phyloP scores from a whole-genome alignment of 1,140 invertebrate species.

The Cotesia chilonis region DNA sequence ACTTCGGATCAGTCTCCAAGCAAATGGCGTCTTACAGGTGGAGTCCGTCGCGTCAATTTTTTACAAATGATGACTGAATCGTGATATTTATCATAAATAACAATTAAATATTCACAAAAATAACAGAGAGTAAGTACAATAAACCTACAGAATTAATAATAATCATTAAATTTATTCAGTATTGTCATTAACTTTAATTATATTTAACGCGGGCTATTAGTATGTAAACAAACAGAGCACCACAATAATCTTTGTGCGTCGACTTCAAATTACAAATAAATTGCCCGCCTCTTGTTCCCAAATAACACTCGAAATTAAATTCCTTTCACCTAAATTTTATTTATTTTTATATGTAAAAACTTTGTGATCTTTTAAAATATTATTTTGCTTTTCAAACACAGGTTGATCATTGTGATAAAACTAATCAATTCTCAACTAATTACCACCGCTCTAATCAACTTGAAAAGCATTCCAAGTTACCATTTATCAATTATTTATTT shows the following conservation, averaged over 20 bases:
- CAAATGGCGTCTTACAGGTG: slow-evolving; percentile 65
- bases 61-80: slow-evolving; percentile 65
- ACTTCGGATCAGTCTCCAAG: slow-evolving; percentile 45
- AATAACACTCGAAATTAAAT: too few species aligned
- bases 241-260: slow-evolving; percentile 34
- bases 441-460: too few species aligned
- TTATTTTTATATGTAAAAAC: too few species aligned
- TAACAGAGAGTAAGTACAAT: slow-evolving; percentile 52
- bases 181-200: slow-evolving; percentile 31
- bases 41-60: slow-evolving; percentile 63
- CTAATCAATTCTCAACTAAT: too few species aligned
- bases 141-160: slow-evolving; percentile 29
- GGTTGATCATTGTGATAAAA: too few species aligned
- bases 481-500: neutral
- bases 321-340: too few species aligned
- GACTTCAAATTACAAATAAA: slow-evolving; percentile 27
- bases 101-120: slow-evolving; percentile 46
- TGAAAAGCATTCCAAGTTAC: too few species aligned
- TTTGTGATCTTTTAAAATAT: neutral
- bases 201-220: slow-evolving; percentile 45
- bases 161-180: neutral
- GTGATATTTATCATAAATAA: slow-evolving; percentile 52
- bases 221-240: slow-evolving; percentile 64
- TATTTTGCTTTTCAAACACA: slow-evolving; percentile 9
- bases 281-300: neutral